A percentile compares a stretch with the other conserved stretches of the same genome.
phyloP scores from a whole-genome alignment of 2,888 invertebrate species.

The Chouioia cunea region DNA sequence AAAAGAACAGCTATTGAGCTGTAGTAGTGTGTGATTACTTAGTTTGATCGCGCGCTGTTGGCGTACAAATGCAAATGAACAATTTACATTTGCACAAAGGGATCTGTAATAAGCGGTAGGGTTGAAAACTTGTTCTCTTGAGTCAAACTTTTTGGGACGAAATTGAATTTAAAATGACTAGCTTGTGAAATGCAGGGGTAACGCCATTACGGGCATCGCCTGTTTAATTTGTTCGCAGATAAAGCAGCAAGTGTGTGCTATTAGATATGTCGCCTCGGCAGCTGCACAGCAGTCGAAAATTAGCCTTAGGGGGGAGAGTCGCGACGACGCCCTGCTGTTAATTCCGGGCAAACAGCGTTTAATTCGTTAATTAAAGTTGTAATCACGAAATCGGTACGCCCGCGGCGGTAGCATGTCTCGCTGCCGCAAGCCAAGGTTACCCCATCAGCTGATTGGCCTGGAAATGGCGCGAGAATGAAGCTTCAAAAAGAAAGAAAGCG shows the following conservation, averaged over 20 bases:
- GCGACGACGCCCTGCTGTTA: constrained; percentile 36
- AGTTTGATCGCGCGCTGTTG: not conserved
- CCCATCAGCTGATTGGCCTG: constrained; percentile 25
- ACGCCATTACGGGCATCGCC: no score
- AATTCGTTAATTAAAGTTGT: constrained; percentile 61
- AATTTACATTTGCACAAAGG: constrained; percentile 5
- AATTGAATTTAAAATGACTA: constrained; percentile 20
- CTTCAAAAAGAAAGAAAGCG: not conserved
- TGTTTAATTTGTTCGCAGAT: no score
- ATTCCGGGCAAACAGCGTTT: constrained; percentile 51
- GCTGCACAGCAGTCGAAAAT: constrained; percentile 7
- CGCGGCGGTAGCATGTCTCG: constrained; percentile 17
- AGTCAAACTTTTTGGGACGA: not conserved
- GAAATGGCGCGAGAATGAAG: not conserved
- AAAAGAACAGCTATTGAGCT: no score
- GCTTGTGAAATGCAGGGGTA: not conserved
- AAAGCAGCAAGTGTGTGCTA: no score
- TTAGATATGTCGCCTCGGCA: not conserved
- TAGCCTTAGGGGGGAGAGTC: constrained; percentile 19
- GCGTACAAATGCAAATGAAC: not conserved
- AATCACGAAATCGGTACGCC: constrained; percentile 55
- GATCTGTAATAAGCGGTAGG: no score
- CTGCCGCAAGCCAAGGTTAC: constrained; percentile 54
- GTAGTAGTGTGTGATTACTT: no score
- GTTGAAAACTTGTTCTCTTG: not conserved